A percentile compares a stretch with the other conserved stretches of the same genome.
These are phyloP conservation scores for Thripadectes ignobilis DNA, from an alignment of 2,797 vertebrate species.

Conservation along the genomic window DNA sequence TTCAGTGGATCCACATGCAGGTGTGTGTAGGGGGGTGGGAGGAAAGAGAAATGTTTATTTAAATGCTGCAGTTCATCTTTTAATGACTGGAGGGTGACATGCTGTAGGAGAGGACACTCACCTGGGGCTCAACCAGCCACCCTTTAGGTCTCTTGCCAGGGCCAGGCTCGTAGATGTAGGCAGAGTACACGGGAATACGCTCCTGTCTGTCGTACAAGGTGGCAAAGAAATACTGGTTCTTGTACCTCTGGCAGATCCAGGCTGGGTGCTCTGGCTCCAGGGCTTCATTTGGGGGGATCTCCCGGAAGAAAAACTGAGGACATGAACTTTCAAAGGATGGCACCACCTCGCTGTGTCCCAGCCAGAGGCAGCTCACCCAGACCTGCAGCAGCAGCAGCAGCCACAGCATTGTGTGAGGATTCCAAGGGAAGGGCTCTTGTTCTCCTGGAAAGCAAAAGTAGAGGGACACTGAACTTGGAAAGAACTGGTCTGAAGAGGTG, in stretches of 20 bases:
- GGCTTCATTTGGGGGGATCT: neutral
- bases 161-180: slow-evolving; percentile 51
- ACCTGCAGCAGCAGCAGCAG: slow-evolving; percentile 44
- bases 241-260: slow-evolving; percentile 56
- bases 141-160: neutral
- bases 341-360: slow-evolving; percentile 11
- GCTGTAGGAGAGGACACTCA: neutral
- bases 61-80: neutral
- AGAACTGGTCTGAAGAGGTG: neutral
- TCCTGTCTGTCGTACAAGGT: slow-evolving; percentile 27
- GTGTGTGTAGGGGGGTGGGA: neutral
- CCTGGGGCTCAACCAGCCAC: slow-evolving; percentile 54
- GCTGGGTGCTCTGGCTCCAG: neutral
- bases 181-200: slow-evolving; percentile 43
- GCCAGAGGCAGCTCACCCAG: neutral
- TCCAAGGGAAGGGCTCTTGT: neutral
- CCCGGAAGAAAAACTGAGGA: slow-evolving; percentile 48
- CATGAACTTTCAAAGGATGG: slow-evolving; percentile 26
- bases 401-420: neutral
- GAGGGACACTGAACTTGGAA: neutral
- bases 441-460: slow-evolving; percentile 7
- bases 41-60: neutral
- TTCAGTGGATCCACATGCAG: neutral
- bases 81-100: neutral
- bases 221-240: slow-evolving; percentile 54